These are phyloP conservation scores for Accipiter cooperii DNA, from an alignment of 2,113 vertebrate species.

Conservation along the genomic window DNA sequence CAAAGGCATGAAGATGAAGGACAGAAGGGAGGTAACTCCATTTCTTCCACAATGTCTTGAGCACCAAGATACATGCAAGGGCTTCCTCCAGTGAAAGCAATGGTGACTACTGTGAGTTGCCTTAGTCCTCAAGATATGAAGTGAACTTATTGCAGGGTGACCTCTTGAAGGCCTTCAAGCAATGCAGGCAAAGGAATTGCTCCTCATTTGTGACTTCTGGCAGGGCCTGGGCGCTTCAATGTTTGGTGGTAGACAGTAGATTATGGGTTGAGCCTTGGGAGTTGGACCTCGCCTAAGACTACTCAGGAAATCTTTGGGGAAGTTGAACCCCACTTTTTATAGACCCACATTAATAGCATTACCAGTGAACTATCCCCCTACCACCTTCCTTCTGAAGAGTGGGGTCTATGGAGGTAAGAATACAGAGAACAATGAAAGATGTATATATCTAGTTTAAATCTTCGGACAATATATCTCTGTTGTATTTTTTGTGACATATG, in stretches of 20 bases:
- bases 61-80: neutral
- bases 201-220: neutral
- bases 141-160: neutral
- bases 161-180: neutral
- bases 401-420: neutral
- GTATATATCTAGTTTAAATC: neutral
- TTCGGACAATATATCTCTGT: neutral
- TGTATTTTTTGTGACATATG: neutral
- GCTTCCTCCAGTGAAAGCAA: neutral
- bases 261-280: neutral
- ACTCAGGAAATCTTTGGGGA: neutral
- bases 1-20: neutral
- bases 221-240: accelerated
- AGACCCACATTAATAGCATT: neutral
- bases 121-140: neutral
- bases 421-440: neutral
- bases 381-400: neutral
- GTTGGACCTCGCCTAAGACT: neutral
- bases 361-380: neutral
- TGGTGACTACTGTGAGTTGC: neutral
- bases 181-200: neutral
- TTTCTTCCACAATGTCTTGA: neutral
- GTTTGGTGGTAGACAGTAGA: neutral
- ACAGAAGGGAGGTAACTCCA: neutral
- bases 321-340: neutral